Conservation (phyloP, 23 tunicate species). For the Ascidia mentula region DNA sequence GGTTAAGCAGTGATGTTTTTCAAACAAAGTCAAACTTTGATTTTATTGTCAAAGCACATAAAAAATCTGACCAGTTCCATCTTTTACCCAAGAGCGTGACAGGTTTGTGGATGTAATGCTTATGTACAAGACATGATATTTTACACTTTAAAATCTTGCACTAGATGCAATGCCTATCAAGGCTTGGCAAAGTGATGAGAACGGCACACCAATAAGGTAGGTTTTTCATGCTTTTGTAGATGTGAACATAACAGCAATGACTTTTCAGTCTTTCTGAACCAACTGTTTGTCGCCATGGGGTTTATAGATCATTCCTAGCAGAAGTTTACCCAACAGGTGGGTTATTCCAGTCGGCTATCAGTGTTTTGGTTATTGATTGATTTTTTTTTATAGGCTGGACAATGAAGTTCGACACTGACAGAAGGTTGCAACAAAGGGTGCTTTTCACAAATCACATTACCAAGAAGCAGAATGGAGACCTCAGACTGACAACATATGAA, state of each 20-base stretch:
- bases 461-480: conserved; percentile 22
- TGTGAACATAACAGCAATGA: not conserved
- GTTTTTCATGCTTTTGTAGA: not conserved
- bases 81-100: not conserved
- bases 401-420: conserved; percentile 43
- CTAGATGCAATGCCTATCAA: not conserved
- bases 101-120: not conserved
- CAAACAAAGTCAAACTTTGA: not conserved
- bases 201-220: not conserved
- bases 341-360: no score
- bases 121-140: not conserved
- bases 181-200: not conserved
- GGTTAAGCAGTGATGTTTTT: not conserved
- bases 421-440: conserved; percentile 18
- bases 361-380: not conserved
- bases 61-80: not conserved
- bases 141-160: not conserved
- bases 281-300: not conserved
- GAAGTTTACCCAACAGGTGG: conserved; percentile 56
- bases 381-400: conserved; percentile 40
- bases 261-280: not conserved
- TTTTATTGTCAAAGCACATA: not conserved
- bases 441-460: conserved; percentile 35
- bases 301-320: conserved; percentile 45
- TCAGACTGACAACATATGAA: conserved; percentile 30